Base-by-base conservation (phyloP, 2,797 vertebrate species). In the Gymnoscopelus braueri region DNA sequence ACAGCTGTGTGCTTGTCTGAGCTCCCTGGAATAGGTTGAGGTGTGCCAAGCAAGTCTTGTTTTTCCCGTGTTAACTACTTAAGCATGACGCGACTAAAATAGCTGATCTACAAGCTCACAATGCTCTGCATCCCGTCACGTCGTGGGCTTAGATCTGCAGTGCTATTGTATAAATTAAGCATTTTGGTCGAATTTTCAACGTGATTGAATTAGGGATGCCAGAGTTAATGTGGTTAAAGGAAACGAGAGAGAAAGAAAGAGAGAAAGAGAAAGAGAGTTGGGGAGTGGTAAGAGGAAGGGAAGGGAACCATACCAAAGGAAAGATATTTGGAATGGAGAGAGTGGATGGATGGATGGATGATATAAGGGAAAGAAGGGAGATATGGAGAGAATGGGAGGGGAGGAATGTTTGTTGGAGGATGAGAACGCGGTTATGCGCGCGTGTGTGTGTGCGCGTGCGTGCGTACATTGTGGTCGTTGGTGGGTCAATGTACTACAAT, bases 21-120 rank as follows among this genome's bases (percentile, higher is more conserved):
- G 10, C 50, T 57, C 55, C 63, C 67, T 13, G 60, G 51, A 61
- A 48, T 26, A 39, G 44, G 35, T 15, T 64, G 51, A 51, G 24
- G 56, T 64, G 29, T 51, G 60, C 49, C 24, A 54, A 54, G 9
- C 29, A 47, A 60, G 54, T 56, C 47, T 67, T 68, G 65, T 67
- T 63, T 26, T 65, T 29, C 26, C 26, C 26, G 26, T 4, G 26
- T 29, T 29, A 29, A 29, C 56, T 77, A 29, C 61, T 71, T 19
- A 67, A 69, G 47, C 54, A 3, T 29, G 26, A 29, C 26, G 26
- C 26, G 3, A 4, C 26, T 29, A 29, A 29, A 29, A 29, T 29
- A 29, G 2, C 26, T 29, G 26, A 29, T 29, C 26, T 29, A 29
- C 26, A 29, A 29, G 26, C 26, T 19, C 19, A 19, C 19, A 19